Conservation (phyloP, 2,797 vertebrate genomes). For the Etheostoma nigrum region DNA sequence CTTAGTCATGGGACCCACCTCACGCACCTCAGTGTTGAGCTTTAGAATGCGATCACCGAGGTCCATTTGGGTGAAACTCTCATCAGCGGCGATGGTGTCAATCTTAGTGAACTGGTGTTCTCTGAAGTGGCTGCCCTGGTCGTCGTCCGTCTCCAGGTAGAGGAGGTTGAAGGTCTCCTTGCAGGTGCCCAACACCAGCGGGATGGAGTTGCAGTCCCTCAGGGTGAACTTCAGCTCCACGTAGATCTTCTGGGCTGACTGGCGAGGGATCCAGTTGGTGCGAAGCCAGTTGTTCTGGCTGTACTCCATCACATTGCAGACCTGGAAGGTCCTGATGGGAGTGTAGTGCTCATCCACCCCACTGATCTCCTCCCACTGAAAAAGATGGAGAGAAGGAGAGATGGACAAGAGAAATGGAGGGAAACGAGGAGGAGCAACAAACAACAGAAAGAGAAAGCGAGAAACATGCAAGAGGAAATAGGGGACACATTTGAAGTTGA, state of each 20-base stretch:
- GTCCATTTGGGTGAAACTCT: conserved; percentile 99
- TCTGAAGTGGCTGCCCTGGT: conserved; percentile 92
- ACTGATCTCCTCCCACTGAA: conserved; percentile 98
- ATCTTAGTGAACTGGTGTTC: conserved; percentile 97
- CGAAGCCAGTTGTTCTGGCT: conserved; percentile 99
- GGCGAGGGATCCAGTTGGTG: conserved; percentile 97
- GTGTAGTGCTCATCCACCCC: conserved; percentile 98
- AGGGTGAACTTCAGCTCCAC: conserved; percentile 98
- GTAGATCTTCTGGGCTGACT: conserved; percentile 96
- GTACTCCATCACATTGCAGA: conserved; percentile 99
- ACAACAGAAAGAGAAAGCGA: conserved; percentile 25
- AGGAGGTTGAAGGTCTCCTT: conserved; percentile 99
- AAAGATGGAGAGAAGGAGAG: conserved; percentile 49
- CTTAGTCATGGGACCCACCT: conserved; percentile 94
- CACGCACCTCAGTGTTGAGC: conserved; percentile 96
- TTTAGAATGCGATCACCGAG: conserved; percentile 98
- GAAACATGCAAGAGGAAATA: conserved; percentile 28
- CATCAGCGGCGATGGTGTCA: conserved; percentile 97
- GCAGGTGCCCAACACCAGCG: conserved; percentile 95
- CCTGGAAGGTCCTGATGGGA: conserved; percentile 98
- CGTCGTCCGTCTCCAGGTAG: conserved; percentile 95
- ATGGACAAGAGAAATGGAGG: conserved; percentile 55
- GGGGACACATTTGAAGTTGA: conserved; percentile 25
- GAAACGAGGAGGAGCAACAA: conserved; percentile 43
- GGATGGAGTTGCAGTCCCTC: conserved; percentile 98